These are phyloP conservation scores for Helleia helle DNA, from an alignment of 2,888 invertebrate genomes.

Conservation along the genomic window DNA sequence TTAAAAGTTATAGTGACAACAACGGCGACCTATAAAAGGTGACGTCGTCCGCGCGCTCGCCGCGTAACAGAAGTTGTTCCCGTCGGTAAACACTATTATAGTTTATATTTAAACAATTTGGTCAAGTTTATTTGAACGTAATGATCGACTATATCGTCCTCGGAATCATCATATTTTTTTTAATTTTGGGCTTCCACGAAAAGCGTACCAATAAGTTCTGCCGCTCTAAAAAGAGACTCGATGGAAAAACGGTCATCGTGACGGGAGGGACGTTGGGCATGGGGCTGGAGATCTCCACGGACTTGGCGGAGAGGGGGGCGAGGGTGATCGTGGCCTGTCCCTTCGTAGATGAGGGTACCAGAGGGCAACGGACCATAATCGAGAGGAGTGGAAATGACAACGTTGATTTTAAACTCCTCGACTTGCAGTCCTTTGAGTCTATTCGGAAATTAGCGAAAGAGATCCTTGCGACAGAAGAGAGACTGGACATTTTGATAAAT, in stretches of 20 bases:
- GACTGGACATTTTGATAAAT: slow-evolving; percentile 86
- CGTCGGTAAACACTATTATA: no score
- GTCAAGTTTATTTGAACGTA: no score
- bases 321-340: slow-evolving; percentile 56
- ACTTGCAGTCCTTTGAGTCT: slow-evolving; percentile 81
- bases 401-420: slow-evolving; percentile 80
- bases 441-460: slow-evolving; percentile 20
- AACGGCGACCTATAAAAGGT: neutral
- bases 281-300: slow-evolving; percentile 48
- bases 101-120: no score
- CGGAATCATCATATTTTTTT: slow-evolving; percentile 6
- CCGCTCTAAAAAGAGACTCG: slow-evolving; percentile 44
- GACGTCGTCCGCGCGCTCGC: neutral
- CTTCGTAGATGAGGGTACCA: slow-evolving; percentile 41
- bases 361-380: slow-evolving; percentile 74
- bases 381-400: slow-evolving; percentile 78
- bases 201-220: slow-evolving; percentile 49
- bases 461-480: slow-evolving; percentile 32
- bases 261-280: slow-evolving; percentile 58
- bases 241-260: slow-evolving; percentile 46
- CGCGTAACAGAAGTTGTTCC: neutral
- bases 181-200: slow-evolving; percentile 41
- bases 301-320: slow-evolving; percentile 52
- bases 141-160: neutral
- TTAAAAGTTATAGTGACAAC: no score